Conservation (phyloP, 2,888 invertebrate genomes). For the Ecliptopera silaceata region DNA sequence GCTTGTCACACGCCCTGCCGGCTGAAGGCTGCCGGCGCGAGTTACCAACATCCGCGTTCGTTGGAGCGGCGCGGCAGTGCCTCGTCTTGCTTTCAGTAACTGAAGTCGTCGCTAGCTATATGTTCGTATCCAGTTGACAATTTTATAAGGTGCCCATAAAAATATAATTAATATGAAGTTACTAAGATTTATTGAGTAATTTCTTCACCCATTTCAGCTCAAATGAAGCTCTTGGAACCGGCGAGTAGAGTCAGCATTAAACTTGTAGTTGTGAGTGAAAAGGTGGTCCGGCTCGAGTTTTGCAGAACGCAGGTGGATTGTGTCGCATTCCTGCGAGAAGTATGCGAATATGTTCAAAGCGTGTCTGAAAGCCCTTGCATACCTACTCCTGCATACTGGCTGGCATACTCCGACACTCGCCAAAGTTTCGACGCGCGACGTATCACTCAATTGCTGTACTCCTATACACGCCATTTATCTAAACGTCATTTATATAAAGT, state of each 20-base stretch:
- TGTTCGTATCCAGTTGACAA: too few species aligned
- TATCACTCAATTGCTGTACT: too few species aligned
- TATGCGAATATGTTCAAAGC: slow-evolving; percentile 4
- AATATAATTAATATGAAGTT: too few species aligned
- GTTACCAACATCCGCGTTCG: background rate
- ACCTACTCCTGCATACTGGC: too few species aligned
- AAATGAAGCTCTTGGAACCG: background rate
- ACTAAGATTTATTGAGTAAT: too few species aligned
- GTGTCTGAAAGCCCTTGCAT: background rate
- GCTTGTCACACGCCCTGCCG: background rate
- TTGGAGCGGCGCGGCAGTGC: background rate
- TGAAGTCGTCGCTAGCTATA: too few species aligned
- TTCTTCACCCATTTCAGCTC: too few species aligned
- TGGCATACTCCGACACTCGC: too few species aligned
- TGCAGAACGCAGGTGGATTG: background rate
- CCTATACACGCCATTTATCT: too few species aligned
- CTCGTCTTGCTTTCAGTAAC: background rate
- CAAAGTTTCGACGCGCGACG: too few species aligned
- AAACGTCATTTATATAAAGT: too few species aligned
- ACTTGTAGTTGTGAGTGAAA: background rate
- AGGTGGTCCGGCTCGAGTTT: background rate
- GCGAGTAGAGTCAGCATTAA: background rate
- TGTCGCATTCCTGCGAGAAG: background rate
- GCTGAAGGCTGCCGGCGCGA: background rate
- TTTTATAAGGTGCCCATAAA: too few species aligned